Conservation (phyloP, 2,113 vertebrate genomes). For the Nerophis ophidion region DNA sequence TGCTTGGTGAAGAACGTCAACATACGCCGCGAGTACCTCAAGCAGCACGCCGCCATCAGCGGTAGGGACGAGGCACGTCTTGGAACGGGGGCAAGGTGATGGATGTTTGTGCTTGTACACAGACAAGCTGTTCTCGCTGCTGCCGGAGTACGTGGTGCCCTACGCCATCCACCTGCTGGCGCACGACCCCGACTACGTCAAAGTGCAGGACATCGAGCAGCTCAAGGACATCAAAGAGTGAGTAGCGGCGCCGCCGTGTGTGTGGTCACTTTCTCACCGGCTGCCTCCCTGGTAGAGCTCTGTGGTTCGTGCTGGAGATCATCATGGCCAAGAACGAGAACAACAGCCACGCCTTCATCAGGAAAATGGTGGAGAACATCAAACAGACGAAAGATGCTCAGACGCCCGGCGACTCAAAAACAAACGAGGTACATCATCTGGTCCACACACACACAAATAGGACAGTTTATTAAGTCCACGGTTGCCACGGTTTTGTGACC, state of each 20-base stretch:
- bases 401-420: slow-evolving; percentile 86
- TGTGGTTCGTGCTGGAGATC: slow-evolving; percentile 98
- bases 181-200: slow-evolving; percentile 97
- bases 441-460: background rate
- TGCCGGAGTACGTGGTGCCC: slow-evolving; percentile 97
- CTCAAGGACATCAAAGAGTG: slow-evolving; percentile 99
- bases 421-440: slow-evolving; percentile 81
- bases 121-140: slow-evolving; percentile 95
- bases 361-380: slow-evolving; percentile 99
- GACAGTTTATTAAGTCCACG: too few relatives aligned
- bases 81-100: background rate
- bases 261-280: too few relatives aligned
- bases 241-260: slow-evolving; percentile 47
- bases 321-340: slow-evolving; percentile 99
- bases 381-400: slow-evolving; percentile 98
- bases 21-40: slow-evolving; percentile 93
- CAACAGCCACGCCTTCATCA: slow-evolving; percentile 97
- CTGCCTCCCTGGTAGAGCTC: slow-evolving; percentile 71
- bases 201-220: slow-evolving; percentile 97
- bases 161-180: slow-evolving; percentile 97
- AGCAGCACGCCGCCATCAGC: slow-evolving; percentile 95
- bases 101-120: slow-evolving; percentile 28
- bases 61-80: slow-evolving; percentile 64
- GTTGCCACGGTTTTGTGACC: too few relatives aligned
- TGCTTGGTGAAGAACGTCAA: slow-evolving; percentile 98